Evolutionary conservation across 2,797 vertebrate species (phyloP).

Genomic region (Echiichthys vipera): DNA sequence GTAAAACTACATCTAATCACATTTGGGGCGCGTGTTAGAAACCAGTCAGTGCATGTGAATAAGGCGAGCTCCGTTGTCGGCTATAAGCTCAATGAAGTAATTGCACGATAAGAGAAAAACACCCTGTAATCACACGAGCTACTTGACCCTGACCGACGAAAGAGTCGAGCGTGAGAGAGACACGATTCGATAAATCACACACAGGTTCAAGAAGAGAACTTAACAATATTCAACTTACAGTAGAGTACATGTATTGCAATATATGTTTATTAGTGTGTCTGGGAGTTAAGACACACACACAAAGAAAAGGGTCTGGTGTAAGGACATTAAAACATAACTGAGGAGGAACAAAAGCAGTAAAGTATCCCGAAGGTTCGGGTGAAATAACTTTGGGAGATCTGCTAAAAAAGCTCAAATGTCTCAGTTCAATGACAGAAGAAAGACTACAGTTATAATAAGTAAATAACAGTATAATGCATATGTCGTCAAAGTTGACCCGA

Average conservation of each 20-base stretch:
- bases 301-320: conserved; percentile 61
- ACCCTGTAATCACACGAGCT: conserved; percentile 59
- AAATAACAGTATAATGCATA: conserved; percentile 70
- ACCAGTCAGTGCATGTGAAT: conserved; percentile 17
- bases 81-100: conserved; percentile 41
- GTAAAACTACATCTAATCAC: neutral
- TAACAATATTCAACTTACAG: conserved; percentile 63
- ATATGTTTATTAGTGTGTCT: conserved; percentile 54
- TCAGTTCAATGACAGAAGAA: conserved; percentile 75
- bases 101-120: conserved; percentile 51
- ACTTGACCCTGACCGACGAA: conserved; percentile 28
- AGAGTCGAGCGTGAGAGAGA: neutral
- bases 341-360: conserved; percentile 21
- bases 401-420: conserved; percentile 47
- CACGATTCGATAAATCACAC: conserved; percentile 9
- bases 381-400: conserved; percentile 24
- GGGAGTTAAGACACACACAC: conserved; percentile 37
- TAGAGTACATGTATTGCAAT: conserved; percentile 65
- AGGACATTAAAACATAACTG: conserved; percentile 15
- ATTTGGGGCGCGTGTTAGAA: no score
- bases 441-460: conserved; percentile 80
- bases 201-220: conserved; percentile 26
- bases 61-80: conserved; percentile 16
- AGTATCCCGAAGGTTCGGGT: conserved; percentile 31
- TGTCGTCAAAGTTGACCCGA: conserved; percentile 56